Evolutionary conservation across 2,888 invertebrate genomes (phyloP), one percentile per base, ranked within the genome.

Genomic region (Hemaris fuciformis): DNA sequence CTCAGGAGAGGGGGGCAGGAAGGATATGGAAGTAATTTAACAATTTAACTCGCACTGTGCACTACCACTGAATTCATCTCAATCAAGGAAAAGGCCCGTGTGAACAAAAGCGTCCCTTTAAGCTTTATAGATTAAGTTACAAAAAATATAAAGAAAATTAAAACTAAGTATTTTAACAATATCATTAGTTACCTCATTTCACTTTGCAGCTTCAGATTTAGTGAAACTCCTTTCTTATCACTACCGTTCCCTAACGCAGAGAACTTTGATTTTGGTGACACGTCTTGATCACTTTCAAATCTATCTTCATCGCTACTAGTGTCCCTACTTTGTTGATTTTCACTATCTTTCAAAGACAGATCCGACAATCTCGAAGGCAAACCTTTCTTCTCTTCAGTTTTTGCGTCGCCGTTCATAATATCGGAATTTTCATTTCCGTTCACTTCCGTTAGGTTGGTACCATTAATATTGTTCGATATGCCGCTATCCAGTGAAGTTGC

Each of bases 401-500:
- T 77, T 2, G 61, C 61, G 48, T 77, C 76, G 1, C 73, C 71
- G 48, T 84, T 85, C 0, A 67, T 18, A 27, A 58, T 59, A 13
- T 70, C 73, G 45, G 71, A 74, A 31, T 77, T 80, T 0, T 73
- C 68, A 34, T 63, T 61, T 6, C 72, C 67, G 34, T 74, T 75
- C 2, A 71, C 78, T 43, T 79, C 80, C 0, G 68, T 68, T 7
- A 67, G 70, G 61, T 79, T 80, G n/a, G 68, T 72, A 10, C 81
- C 80, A 34, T 86, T 88, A 2, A 86, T 79, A 64, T 90, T 89
- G 59, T 71, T 85, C 0, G 90, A 89, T 68, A 92, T 90, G 4
- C 91, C 91, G 59, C 91, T 92, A 64, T 92, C 91, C 0, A 91
- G 88, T 0, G 91, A 91, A 62, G 90, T 91, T 0, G 84, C 88